Evolutionary conservation across 1,140 invertebrate genomes (phyloP), one percentile per base, ranked within the genome.

Genomic region (Hylaeus volcanicus): DNA sequence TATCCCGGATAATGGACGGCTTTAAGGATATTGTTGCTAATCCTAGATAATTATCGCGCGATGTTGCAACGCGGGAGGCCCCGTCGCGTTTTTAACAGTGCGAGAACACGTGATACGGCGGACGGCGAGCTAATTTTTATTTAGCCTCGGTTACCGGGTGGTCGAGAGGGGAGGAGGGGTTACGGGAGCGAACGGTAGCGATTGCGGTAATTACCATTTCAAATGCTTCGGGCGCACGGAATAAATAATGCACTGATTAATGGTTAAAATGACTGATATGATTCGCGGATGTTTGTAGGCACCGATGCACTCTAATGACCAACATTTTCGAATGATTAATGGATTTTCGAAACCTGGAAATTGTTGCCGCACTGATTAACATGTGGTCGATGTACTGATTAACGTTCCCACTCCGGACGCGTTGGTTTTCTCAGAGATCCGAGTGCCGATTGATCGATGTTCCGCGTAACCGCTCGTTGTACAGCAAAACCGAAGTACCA

Each of bases 21-120:
- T 79, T 79, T 79, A 72, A 73, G 76, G 76, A 79, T 73, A 79
- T 79, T 79, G 77, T 65, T 65, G 56, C 70, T 79, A 79, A 79
- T 79, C 26, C 76, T 3, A 48, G 76, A 79, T 73, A 65, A 79
- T 79, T 73, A 79, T 79, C 77, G 61, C 5, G 12, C 26, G 61
- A 41, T 48, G 58, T 65, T 64, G 61, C 61, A n/a, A 37, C 63
- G 56, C 69, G 14, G 41, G 12, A 4, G 43, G 5, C 41, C 12
- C 14, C 14, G 63, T 26, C 14, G 63, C 3, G 51, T 69, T 51
- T 53, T 77, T 60, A 26, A 77, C 15, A 53, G 45, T 64, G 15
- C 39, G 48, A 12, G 61, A 48, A 65, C 77, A 74, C 77, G 77
- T 74, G 77, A 79, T 26, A 14, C 14, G 39, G 8, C 9, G 39